phyloP scores from a whole-genome alignment of 2,113 vertebrate genomes.

The Myxocyprinus asiaticus region DNA sequence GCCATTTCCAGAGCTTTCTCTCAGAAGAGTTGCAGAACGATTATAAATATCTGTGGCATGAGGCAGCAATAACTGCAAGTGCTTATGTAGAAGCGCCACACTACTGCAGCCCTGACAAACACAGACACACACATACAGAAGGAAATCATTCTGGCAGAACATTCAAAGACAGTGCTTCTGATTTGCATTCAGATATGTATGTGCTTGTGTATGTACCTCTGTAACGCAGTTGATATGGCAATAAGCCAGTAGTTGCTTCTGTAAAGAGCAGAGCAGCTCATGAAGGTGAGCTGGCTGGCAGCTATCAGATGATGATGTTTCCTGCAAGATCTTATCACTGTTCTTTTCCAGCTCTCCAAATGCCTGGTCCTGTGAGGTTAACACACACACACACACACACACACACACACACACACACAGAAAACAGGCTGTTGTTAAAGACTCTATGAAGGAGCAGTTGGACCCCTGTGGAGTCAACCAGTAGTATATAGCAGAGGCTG shows the following conservation, averaged over 20 bases:
- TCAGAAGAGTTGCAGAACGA: slow-evolving; percentile 87
- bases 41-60: slow-evolving; percentile 96
- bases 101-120: slow-evolving; percentile 88
- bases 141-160: background rate
- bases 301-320: slow-evolving; percentile 90
- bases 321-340: slow-evolving; percentile 92
- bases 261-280: slow-evolving; percentile 92
- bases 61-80: slow-evolving; percentile 92
- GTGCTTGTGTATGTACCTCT: slow-evolving; percentile 75
- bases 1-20: slow-evolving; percentile 94
- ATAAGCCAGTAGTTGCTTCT: slow-evolving; percentile 94
- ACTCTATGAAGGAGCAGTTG: no score
- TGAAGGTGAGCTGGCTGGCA: slow-evolving; percentile 97
- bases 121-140: background rate
- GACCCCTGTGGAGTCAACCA: background rate
- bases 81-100: slow-evolving; percentile 95
- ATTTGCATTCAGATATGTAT: background rate
- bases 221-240: slow-evolving; percentile 92
- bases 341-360: slow-evolving; percentile 98
- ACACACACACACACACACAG: background rate
- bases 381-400: background rate
- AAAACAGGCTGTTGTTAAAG: background rate
- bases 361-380: slow-evolving; percentile 85
- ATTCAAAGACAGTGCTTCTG: background rate
- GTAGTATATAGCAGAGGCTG: no score